A percentile compares a stretch with the other conserved stretches of the same genome.
phyloP scores from a whole-genome alignment of 2,113 vertebrate species.

The Gymnarchus niloticus region DNA sequence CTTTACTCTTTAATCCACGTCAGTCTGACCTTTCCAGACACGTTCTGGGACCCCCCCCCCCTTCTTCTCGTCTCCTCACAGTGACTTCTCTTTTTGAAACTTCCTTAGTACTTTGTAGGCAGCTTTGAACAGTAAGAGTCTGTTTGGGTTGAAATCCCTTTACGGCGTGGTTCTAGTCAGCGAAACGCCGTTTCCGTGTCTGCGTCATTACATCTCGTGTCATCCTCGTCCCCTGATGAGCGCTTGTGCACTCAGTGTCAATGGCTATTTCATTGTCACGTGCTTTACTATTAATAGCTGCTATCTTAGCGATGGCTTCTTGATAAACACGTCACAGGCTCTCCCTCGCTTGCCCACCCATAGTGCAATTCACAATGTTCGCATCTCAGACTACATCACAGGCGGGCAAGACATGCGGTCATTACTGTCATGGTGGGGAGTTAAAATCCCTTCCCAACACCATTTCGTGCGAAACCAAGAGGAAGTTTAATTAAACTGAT shows the following conservation, averaged over 20 bases:
- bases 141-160: neutral
- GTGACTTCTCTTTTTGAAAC: neutral
- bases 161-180: neutral
- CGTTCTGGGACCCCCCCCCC: neutral
- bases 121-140: neutral
- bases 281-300: neutral
- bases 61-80: neutral
- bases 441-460: neutral
- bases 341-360: neutral
- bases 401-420: neutral
- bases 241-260: neutral
- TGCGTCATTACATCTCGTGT: neutral
- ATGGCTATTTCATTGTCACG: neutral
- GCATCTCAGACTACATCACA: neutral
- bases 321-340: neutral
- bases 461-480: neutral
- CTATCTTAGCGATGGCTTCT: neutral
- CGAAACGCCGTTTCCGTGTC: neutral
- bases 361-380: neutral
- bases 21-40: conserved; percentile 8
- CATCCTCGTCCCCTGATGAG: neutral
- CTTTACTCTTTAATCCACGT: neutral
- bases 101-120: neutral
- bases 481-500: neutral
- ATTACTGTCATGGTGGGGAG: no score